A percentile compares a stretch with the other conserved stretches of the same genome.
Evolutionary conservation across 1,140 invertebrate species (phyloP).

Genomic region (Antheraea pernyi): DNA sequence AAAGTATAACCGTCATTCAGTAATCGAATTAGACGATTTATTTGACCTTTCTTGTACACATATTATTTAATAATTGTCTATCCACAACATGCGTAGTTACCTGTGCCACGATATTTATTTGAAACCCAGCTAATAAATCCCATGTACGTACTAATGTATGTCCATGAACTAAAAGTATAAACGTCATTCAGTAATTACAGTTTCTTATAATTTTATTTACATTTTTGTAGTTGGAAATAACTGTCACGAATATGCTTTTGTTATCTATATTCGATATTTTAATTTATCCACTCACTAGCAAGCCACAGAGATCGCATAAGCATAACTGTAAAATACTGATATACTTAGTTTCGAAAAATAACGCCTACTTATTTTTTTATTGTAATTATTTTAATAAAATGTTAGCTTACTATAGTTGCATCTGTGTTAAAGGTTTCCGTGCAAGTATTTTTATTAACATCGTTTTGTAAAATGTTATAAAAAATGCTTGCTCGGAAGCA

Average conservation of each 20-base stretch:
- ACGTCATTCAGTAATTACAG: too few relatives aligned
- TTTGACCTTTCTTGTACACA: too few relatives aligned
- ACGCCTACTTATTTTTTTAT: conserved; percentile 18
- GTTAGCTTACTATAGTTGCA: conserved; percentile 27
- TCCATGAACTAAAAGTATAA: too few relatives aligned
- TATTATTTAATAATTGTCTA: too few relatives aligned
- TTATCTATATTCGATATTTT: not conserved
- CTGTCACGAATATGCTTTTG: not conserved
- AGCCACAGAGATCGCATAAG: conserved; percentile 9
- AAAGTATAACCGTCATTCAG: too few relatives aligned
- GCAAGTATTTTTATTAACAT: not conserved
- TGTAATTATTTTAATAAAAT: conserved; percentile 26
- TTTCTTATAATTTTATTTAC: too few relatives aligned
- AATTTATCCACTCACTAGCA: not conserved
- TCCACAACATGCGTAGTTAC: too few relatives aligned
- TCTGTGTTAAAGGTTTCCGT: not conserved
- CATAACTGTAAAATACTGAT: conserved; percentile 1
- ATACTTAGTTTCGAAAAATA: not conserved
- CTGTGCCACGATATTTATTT: too few relatives aligned
- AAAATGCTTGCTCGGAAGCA: conserved; percentile 8
- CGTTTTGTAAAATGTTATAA: conserved; percentile 44
- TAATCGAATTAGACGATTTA: too few relatives aligned
- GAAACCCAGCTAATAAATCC: too few relatives aligned
- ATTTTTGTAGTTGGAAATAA: not conserved
- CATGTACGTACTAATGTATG: too few relatives aligned